These are phyloP conservation scores for Hippopotamus amphibius DNA, from an alignment of 2,113 vertebrate species.

Conservation along the genomic window DNA sequence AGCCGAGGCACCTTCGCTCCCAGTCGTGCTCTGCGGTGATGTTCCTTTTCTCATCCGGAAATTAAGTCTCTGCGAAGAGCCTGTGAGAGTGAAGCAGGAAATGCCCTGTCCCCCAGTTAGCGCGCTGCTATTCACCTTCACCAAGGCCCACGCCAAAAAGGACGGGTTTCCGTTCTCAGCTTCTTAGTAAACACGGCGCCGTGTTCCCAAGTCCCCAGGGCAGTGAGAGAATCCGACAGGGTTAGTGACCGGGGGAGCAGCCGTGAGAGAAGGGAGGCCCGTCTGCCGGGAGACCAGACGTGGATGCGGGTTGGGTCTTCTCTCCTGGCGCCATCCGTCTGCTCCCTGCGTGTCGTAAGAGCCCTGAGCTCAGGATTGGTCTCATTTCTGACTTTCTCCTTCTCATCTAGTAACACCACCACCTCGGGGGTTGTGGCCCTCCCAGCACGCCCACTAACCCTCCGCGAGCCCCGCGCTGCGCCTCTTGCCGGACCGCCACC, in stretches of 20 bases:
- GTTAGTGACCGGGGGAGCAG: too few species aligned
- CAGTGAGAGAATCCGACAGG: background rate
- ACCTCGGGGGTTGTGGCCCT: conserved; percentile 72
- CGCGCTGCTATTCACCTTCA: background rate
- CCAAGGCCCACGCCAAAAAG: background rate
- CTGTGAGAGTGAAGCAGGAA: background rate
- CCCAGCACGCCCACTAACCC: conserved; percentile 88
- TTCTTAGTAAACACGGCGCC: background rate
- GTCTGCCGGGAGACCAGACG: background rate
- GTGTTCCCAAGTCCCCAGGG: background rate
- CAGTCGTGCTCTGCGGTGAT: background rate
- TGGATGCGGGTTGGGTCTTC: background rate
- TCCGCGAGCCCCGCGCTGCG: background rate
- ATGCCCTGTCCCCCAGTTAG: background rate
- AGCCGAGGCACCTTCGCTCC: background rate
- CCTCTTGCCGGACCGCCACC: background rate
- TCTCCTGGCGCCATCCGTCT: background rate
- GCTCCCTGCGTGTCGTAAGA: background rate
- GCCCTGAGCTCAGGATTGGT: background rate
- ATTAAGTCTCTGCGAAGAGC: background rate
- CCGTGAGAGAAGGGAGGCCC: background rate
- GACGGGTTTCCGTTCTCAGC: background rate
- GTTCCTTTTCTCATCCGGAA: background rate
- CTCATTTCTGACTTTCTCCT: conserved; percentile 71
- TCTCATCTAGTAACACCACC: conserved; percentile 78